Conservation (phyloP, 1,140 invertebrate genomes). For the Pissodes strobi region DNA sequence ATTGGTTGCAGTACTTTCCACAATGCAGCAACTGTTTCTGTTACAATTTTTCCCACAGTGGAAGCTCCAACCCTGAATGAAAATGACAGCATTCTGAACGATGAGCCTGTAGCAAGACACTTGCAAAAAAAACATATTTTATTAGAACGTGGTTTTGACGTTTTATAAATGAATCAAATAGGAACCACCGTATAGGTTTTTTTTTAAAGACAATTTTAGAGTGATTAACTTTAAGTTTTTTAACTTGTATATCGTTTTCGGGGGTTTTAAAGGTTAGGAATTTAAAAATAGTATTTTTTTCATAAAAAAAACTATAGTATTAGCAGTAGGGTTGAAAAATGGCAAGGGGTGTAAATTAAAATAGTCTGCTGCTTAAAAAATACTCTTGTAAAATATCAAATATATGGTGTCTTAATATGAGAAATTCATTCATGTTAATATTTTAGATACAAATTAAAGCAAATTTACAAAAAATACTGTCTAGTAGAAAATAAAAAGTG, state of each 20-base stretch:
- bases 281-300: not conserved
- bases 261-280: not conserved
- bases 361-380: not conserved
- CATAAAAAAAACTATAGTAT: not conserved
- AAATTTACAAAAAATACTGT: not conserved
- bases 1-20: too few relatives aligned
- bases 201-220: not conserved
- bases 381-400: not conserved
- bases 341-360: not conserved
- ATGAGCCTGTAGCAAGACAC: too few relatives aligned
- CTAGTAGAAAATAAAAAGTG: not conserved
- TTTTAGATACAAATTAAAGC: not conserved
- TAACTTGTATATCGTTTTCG: not conserved
- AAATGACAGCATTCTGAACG: not conserved
- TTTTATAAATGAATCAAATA: not conserved
- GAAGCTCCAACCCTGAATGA: too few relatives aligned
- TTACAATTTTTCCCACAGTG: not conserved
- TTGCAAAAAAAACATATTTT: too few relatives aligned
- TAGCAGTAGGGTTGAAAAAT: not conserved
- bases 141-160: too few relatives aligned
- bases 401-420: not conserved
- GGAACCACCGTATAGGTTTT: not conserved
- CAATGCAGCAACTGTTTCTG: not conserved
- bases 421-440: not conserved
- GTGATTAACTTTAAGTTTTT: not conserved